Conservation (phyloP, 2,888 invertebrate genomes). For the Phania funesta region DNA sequence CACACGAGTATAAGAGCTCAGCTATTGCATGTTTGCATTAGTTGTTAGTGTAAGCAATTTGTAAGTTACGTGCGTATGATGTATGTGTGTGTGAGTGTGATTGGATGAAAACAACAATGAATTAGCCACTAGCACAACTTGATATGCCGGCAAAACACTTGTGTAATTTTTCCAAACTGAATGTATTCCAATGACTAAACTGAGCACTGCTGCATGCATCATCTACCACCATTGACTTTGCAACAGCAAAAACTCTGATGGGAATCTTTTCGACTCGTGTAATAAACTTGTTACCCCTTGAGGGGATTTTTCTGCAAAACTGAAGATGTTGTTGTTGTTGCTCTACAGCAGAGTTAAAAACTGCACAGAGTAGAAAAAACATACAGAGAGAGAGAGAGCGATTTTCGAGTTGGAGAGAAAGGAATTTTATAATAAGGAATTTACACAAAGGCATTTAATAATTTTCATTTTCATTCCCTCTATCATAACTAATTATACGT, state of each 20-base stretch:
- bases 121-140: slow-evolving; percentile 16
- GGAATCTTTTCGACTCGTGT: slow-evolving; percentile 12
- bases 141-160: slow-evolving; percentile 65
- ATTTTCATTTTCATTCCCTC: not conserved
- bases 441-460: no score
- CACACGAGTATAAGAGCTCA: not conserved
- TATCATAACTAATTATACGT: slow-evolving; percentile 14
- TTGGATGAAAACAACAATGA: slow-evolving; percentile 24
- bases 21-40: not conserved
- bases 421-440: no score
- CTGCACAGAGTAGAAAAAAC: not conserved
- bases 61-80: not conserved
- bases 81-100: not conserved
- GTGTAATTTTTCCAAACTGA: slow-evolving; percentile 63
- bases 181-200: slow-evolving; percentile 47
- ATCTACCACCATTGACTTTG: slow-evolving; percentile 28
- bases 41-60: slow-evolving; percentile 46
- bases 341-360: not conserved
- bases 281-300: slow-evolving; percentile 22
- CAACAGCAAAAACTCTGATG: slow-evolving; percentile 50
- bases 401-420: not conserved
- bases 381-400: not conserved
- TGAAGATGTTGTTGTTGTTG: slow-evolving; percentile 29
- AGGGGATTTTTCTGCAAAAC: slow-evolving; percentile 52
- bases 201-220: slow-evolving; percentile 11